Evolutionary conservation across 2,113 vertebrate genomes (phyloP), one percentile per base, ranked within the genome.

Genomic region (Scatophagus argus): DNA sequence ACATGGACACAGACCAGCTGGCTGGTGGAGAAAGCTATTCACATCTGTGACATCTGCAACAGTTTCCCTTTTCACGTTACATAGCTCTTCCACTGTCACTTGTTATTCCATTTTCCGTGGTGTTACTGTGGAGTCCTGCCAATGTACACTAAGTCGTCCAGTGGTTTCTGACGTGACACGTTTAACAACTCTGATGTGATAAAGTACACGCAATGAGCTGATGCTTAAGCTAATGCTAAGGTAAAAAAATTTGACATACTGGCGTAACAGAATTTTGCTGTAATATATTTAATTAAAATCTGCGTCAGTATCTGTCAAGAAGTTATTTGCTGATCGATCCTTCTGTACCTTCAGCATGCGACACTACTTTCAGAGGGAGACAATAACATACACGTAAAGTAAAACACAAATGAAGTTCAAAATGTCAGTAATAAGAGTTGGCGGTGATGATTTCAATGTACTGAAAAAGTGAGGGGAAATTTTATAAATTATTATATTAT

Each of bases 1-100:
- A 31, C 60, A 58, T 13, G 56, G 39, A 76, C 13, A 55, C 54
- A 31, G 11, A 60, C 8, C 61, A 74, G 60, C 78, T 80, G 75
- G 19, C 61, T 63, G 63, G 44, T 67, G 77, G 29, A 54, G 66
- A 29, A 29, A 31, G 31, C 6, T 31, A 29, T 65, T 66, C 51
- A 84, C 82, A 64, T 88, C 51, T 76, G 81, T 39, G 1, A 16
- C 77, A 65, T 86, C 70, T 85, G 77, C n/a, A 47, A 56, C 65
- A 32, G 72, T 76, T 80, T 59, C 56, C 5, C 32, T 67, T 59
- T 58, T 49, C 29, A n/a, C 66, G 60, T 79, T 25, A 34, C 21
- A 7, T n/a, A 25, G 29, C 31, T 52, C 73, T 19, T 13, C 29
- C 12, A 6, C 58, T 58, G 77, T 87, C 77, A 67, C 61, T 78